Conservation (phyloP, 2,888 invertebrate genomes). For the Plagodis pulveraria region DNA sequence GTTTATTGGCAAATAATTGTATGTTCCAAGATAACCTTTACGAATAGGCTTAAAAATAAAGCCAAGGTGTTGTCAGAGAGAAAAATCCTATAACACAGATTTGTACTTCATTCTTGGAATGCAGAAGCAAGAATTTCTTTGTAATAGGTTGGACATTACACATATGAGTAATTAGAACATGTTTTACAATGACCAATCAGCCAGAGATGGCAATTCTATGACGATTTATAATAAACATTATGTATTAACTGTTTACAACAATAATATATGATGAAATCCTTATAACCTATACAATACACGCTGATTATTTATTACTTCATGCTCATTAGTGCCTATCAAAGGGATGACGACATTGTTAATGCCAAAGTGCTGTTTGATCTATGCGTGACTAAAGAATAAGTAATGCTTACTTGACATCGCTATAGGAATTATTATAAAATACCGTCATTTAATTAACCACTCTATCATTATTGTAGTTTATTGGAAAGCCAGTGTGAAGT, state of each 20-base stretch:
- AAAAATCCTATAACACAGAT: too few species aligned
- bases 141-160: neutral
- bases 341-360: constrained; percentile 26
- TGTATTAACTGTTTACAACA: constrained; percentile 5
- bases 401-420: neutral
- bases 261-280: constrained; percentile 12
- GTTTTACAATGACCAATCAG: constrained; percentile 9
- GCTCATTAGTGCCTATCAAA: constrained; percentile 24
- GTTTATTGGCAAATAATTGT: too few species aligned
- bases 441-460: too few species aligned
- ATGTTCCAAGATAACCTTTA: too few species aligned
- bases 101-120: too few species aligned
- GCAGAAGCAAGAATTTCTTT: neutral
- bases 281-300: constrained; percentile 6
- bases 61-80: too few species aligned
- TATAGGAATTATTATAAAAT: too few species aligned
- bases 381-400: constrained; percentile 22
- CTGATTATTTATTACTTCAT: constrained; percentile 27
- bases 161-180: too few species aligned
- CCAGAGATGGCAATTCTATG: constrained; percentile 3
- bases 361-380: constrained; percentile 16
- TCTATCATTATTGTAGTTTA: too few species aligned
- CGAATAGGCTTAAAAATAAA: too few species aligned
- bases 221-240: constrained; percentile 11
- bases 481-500: too few species aligned